Base-by-base conservation (phyloP, 2,888 invertebrate genomes). In the Silvanus unidentatus region DNA sequence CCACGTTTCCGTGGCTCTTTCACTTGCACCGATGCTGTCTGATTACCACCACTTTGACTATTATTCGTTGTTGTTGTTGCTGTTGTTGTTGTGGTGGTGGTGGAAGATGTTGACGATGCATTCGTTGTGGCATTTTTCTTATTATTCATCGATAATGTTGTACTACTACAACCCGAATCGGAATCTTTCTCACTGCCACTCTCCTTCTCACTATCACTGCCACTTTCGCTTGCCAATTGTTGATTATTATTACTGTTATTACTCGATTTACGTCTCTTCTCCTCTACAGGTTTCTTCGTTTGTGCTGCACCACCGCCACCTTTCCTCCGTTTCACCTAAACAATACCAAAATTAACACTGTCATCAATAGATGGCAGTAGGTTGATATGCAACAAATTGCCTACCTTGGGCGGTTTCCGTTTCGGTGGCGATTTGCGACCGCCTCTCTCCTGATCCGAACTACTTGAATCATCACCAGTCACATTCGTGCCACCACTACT, bases 141-240 rank as follows among this genome's bases (percentile, higher is more conserved):
- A 22, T 22, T 22, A 22, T 8, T 8, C 3, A 22, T 22, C 8
- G 22, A 22, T 13, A 16, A 10, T 13, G 62, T 50, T 56, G 61
- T 49, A 65, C 73, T 71, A 51, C 74, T 77, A 2, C 76, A 79
- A 16, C 78, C 80, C 1, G 79, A 81, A 59, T 83, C 83, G 0
- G 83, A 82, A 60, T 83, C 83, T 58, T 82, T 83, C 53, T 84
- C 83, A 55, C 75, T 75, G 50, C 80, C 80, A 58, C 80, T 77
- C 56, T 77, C 78, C 55, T 77, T 83, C 57, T 82, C 82, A 66
- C 81, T 82, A 46, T 84, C 84, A 62, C 82, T 82, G 27, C 81
- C 81, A 62, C 82, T 83, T 59, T 81, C 82, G 53, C 81, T 81
- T 38, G 68, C 68, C 12, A 58, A 12, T 12, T n/a, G n/a, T n/a